Evolutionary conservation across 2,888 invertebrate genomes (phyloP).

Genomic region (Cetonia aurata): DNA sequence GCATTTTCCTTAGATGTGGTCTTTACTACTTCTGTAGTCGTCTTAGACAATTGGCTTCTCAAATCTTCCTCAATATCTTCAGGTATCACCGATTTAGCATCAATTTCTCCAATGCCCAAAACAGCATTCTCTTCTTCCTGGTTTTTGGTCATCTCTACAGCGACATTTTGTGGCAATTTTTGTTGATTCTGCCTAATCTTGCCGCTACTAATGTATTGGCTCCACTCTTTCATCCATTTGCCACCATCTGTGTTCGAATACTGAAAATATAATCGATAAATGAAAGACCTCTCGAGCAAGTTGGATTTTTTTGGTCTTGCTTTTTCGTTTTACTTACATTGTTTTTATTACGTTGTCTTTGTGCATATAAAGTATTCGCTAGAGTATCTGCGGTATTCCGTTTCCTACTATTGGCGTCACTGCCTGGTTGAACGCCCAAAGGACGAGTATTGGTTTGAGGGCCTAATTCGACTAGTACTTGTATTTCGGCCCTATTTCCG

Average conservation of each 20-base stretch:
- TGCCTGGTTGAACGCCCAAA: conserved; percentile 67
- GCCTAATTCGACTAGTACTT: conserved; percentile 80
- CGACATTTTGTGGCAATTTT: conserved; percentile 25
- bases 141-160: conserved; percentile 40
- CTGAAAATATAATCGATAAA: conserved; percentile 56
- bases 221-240: conserved; percentile 74
- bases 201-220: conserved; percentile 67
- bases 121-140: conserved; percentile 54
- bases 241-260: conserved; percentile 68
- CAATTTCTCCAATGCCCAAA: conserved; percentile 64
- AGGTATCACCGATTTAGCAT: conserved; percentile 64
- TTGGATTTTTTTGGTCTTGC: conserved; percentile 18
- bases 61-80: conserved; percentile 50
- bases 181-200: background rate
- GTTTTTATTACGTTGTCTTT: conserved; percentile 67
- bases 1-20: conserved; percentile 55
- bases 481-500: conserved; percentile 85
- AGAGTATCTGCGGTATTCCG: conserved; percentile 66
- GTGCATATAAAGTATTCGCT: conserved; percentile 58
- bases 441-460: conserved; percentile 81
- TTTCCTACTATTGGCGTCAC: conserved; percentile 62
- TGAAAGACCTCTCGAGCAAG: too few species aligned
- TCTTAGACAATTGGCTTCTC: conserved; percentile 31
- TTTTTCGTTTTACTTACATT: conserved; percentile 10
- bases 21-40: conserved; percentile 45